Base-by-base conservation (phyloP, 2,113 vertebrate species). In the Prochilodus magdalenae region DNA sequence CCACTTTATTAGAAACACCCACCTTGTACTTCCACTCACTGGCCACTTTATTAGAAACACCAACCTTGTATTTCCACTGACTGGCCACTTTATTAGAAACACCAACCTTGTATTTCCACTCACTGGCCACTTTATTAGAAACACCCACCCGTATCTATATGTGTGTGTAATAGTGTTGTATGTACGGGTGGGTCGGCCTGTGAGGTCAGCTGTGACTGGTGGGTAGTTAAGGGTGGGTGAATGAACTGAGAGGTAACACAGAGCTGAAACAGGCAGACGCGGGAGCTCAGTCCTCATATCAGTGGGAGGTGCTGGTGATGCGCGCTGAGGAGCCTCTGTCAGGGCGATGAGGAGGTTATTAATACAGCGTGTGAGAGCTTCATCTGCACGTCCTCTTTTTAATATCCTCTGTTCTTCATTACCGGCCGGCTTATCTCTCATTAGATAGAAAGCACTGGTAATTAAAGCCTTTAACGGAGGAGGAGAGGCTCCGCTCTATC, bases 401-500 rank as follows among this genome's bases (percentile, higher is more conserved):
- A 82, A 74, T 71, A 53, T 85, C 75, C 80, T 59, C 63, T 69
- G 44, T 69, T 51, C 77, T 82, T 79, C 79, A 85, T 85, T 75
- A 82, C 69, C 30, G 18, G 44, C 57, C 24, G 29, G 63, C 71
- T 74, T 85, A 79, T 85, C 84, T 78, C 63, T 67, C 71, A 70
- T 79, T 73, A 85, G 65, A 73, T 78, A 80, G 88, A 92, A 73
- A 85, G 86, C 70, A 78, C 40, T 89, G 80, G 85, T 91, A 93
- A 94, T 94, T 93, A 91, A 91, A 92, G 83, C 77, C 86, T 88
- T 91, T 91, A 89, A 92, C 89, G 77, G 85, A 63, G 75, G 18
- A 33, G 44, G 53, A 63, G 66, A 73, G 55, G 53, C 8, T 1
- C 74, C 10, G 2, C 76, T 40, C 72, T 75, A 75, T 74, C 87